Conservation (phyloP, 2,888 invertebrate genomes). For the Xestia c-nigrum region DNA sequence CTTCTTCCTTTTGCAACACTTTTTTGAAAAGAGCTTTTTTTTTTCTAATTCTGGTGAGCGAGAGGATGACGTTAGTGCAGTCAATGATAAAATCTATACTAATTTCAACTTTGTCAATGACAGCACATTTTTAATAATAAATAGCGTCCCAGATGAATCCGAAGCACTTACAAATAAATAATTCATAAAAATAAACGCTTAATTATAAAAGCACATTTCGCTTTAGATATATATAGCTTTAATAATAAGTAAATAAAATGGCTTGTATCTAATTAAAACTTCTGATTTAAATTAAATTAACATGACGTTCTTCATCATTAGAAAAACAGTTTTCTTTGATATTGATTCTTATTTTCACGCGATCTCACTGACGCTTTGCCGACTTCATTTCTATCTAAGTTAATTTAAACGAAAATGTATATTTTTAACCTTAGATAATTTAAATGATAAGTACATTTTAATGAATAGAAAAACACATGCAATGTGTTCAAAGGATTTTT, state of each 20-base stretch:
- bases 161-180: constrained; percentile 81
- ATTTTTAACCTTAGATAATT: constrained; percentile 13
- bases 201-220: constrained; percentile 56
- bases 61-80: constrained; percentile 83
- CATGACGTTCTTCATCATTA: constrained; percentile 31
- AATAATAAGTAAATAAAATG: constrained; percentile 52
- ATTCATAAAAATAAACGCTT: constrained; percentile 66
- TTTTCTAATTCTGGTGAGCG: constrained; percentile 76
- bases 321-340: constrained; percentile 45
- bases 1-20: constrained; percentile 41
- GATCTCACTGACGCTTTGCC: constrained; percentile 61
- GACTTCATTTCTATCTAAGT: constrained; percentile 41
- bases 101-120: constrained; percentile 77
- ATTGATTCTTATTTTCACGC: constrained; percentile 52
- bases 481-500: constrained; percentile 61
- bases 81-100: constrained; percentile 76
- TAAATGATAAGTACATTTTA: constrained; percentile 10
- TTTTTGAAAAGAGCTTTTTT: constrained; percentile 51
- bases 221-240: constrained; percentile 62
- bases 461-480: constrained; percentile 14
- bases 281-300: constrained; percentile 39
- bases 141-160: constrained; percentile 87
- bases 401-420: constrained; percentile 23
- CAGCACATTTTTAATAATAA: constrained; percentile 70
- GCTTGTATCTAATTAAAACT: constrained; percentile 40